phyloP scores from a whole-genome alignment of 2,113 vertebrate genomes.

The Willisornis vidua region DNA sequence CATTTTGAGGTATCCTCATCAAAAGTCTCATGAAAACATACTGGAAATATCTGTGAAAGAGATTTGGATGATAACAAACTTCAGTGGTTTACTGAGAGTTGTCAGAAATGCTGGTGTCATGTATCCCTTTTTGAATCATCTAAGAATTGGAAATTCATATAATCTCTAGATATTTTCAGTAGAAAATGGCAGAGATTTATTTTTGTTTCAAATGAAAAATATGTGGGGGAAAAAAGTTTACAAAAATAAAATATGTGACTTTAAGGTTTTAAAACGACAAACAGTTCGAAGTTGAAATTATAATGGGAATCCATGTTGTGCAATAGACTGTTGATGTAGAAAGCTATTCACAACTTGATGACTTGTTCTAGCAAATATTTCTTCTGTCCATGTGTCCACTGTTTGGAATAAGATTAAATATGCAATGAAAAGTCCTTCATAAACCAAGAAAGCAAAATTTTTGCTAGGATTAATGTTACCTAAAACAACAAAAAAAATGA shows the following conservation, averaged over 20 bases:
- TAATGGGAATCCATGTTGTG: accelerated
- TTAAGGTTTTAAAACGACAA: not conserved
- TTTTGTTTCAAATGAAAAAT: not conserved
- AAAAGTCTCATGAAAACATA: not conserved
- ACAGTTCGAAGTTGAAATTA: not conserved
- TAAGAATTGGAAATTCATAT: not conserved
- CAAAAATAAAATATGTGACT: not conserved
- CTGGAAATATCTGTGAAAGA: not conserved
- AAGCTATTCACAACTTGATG: not conserved
- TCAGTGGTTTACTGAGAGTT: not conserved
- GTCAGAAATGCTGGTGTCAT: not conserved
- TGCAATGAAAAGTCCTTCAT: not conserved
- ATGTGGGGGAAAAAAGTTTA: not conserved
- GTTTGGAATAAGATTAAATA: not conserved
- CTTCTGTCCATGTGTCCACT: not conserved
- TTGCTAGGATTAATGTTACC: not conserved
- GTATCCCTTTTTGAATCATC: not conserved
- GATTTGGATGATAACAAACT: not conserved
- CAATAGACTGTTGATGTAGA: not conserved
- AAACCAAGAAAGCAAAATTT: not conserved
- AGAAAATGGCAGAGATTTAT: not conserved
- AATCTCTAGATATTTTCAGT: not conserved
- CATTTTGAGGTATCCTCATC: not conserved
- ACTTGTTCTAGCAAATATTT: not conserved
- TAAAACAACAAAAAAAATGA: not conserved